These are phyloP conservation scores for Mormyrus proboscirostris DNA, from an alignment of 2,797 vertebrate species.

Conservation along the genomic window DNA sequence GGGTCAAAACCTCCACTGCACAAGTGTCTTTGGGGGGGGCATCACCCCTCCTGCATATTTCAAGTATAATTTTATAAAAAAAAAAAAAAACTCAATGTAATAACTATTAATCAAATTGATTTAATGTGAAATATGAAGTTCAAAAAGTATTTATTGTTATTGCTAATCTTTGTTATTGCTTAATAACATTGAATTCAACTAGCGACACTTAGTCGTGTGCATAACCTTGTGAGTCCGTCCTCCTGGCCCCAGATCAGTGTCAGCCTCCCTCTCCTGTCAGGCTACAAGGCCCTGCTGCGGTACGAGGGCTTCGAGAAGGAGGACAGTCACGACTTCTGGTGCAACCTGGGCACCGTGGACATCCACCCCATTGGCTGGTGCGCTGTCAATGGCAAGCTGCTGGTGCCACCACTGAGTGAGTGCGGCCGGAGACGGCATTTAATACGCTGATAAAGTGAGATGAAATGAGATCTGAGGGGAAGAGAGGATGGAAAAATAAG, in stretches of 20 bases:
- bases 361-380: constrained; percentile 94
- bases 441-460: not conserved
- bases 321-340: constrained; percentile 82
- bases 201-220: not conserved
- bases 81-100: not conserved
- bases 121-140: not conserved
- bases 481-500: not conserved
- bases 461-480: not conserved
- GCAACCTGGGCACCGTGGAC: constrained; percentile 81
- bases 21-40: not conserved
- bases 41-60: not conserved
- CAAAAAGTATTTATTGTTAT: not conserved
- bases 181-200: not conserved
- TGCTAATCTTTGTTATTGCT: not conserved
- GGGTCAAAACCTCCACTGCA: not conserved
- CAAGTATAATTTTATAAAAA: not conserved
- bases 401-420: constrained; percentile 89
- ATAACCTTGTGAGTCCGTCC: not conserved
- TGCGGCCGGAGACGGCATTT: constrained; percentile 15
- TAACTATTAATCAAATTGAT: not conserved
- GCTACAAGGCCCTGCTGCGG: constrained; percentile 83
- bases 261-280: constrained; percentile 46
- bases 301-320: constrained; percentile 88
- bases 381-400: constrained; percentile 87
- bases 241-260: not conserved